Percentiles rank a stretch among this genome's conserved stretches.
Evolutionary conservation across 2,113 vertebrate genomes (phyloP).

Genomic region (Zeus faber): DNA sequence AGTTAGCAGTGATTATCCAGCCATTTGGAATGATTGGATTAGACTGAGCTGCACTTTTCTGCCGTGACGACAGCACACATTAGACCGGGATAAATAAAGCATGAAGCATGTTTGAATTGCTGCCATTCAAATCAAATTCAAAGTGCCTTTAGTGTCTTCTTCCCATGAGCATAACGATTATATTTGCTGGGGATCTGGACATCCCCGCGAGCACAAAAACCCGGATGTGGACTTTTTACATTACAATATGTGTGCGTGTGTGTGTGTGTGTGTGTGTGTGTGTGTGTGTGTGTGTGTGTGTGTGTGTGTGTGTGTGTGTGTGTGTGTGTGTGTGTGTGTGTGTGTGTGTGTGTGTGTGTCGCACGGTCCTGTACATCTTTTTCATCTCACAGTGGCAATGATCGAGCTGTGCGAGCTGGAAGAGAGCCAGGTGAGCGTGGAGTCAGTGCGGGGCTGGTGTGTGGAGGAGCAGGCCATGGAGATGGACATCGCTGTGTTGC

Average conservation of each 20-base stretch:
- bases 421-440: conserved; percentile 92
- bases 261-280: not conserved
- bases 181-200: no score
- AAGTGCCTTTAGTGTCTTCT: no score
- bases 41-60: no score
- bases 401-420: conserved; percentile 90
- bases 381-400: conserved; percentile 79
- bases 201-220: no score
- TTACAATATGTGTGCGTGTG: not conserved
- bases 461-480: conserved; percentile 98
- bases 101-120: no score
- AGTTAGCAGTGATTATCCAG: no score
- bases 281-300: conserved; percentile 3
- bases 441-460: conserved; percentile 94
- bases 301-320: conserved; percentile 1
- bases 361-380: conserved; percentile 1
- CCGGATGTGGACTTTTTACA: no score
- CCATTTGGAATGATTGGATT: no score
- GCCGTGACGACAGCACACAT: no score
- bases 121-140: no score
- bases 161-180: no score
- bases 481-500: conserved; percentile 90
- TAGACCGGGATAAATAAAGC: no score
- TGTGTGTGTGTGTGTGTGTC: not conserved
- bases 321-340: conserved; percentile 2